These are phyloP conservation scores for Lanius collurio DNA, from an alignment of 2,113 vertebrate species.

Conservation along the genomic window DNA sequence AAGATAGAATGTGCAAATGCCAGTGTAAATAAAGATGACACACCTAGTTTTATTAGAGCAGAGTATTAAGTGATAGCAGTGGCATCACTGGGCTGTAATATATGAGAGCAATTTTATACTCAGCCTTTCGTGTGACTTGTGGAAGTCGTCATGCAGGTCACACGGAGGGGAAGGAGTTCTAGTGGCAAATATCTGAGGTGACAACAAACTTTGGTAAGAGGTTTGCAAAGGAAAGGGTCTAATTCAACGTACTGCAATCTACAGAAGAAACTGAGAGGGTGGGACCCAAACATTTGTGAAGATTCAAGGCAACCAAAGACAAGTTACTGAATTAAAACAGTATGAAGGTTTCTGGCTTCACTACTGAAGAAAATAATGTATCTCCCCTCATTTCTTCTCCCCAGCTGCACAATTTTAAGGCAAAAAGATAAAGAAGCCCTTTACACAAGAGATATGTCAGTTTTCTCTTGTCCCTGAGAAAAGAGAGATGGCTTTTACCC, in stretches of 20 bases:
- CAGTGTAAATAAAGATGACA: background rate
- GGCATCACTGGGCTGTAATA: background rate
- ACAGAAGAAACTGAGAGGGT: background rate
- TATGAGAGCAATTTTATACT: background rate
- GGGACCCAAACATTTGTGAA: background rate
- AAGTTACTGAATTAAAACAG: background rate
- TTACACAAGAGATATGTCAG: accelerated
- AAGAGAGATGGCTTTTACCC: background rate
- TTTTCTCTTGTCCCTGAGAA: background rate
- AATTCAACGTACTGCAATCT: background rate
- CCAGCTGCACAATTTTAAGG: background rate
- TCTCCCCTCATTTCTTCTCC: accelerated
- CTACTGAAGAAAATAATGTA: background rate
- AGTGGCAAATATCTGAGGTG: background rate
- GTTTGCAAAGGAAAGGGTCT: background rate
- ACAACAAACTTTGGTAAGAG: background rate
- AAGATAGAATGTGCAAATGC: background rate
- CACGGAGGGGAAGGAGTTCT: background rate
- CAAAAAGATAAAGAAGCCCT: background rate
- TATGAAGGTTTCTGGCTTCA: background rate
- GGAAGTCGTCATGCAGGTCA: background rate
- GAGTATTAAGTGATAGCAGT: background rate
- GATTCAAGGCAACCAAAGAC: background rate
- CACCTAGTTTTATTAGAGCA: background rate
- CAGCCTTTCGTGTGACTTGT: background rate